phyloP scores from a whole-genome alignment of 2,113 vertebrate species.

The Ploceus nigricollis region DNA sequence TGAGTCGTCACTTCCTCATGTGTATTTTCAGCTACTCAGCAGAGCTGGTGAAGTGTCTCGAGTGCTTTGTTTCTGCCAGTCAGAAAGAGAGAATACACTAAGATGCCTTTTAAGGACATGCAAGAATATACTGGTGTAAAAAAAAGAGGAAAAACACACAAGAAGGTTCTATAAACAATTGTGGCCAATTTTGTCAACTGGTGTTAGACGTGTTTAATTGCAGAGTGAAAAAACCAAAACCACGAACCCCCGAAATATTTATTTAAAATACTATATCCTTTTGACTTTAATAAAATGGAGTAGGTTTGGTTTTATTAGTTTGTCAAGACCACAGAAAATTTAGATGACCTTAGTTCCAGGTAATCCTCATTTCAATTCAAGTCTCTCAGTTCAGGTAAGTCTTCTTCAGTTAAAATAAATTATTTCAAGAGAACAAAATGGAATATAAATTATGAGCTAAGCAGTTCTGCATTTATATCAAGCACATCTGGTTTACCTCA shows the following conservation, averaged over 20 bases:
- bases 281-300: not conserved
- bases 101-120: conserved; percentile 50
- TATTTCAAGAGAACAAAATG: not conserved
- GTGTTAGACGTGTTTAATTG: not conserved
- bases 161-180: not conserved
- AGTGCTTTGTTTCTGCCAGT: conserved; percentile 3
- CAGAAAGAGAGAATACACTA: not conserved
- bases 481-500: not conserved
- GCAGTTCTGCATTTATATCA: not conserved
- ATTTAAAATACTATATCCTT: not conserved
- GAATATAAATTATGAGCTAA: not conserved
- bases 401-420: not conserved
- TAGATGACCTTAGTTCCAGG: not conserved
- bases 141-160: not conserved
- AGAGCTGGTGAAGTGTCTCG: not conserved
- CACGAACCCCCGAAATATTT: not conserved
- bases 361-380: not conserved
- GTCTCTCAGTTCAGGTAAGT: not conserved
- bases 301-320: not conserved
- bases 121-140: not conserved
- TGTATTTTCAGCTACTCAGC: not conserved
- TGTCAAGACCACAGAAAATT: not conserved
- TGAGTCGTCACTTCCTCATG: not conserved
- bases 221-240: not conserved
- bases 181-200: not conserved